Percentiles rank a stretch among this genome's conserved stretches.
phyloP scores from a whole-genome alignment of 2,113 vertebrate species.

The Oreochromis spilurus region DNA sequence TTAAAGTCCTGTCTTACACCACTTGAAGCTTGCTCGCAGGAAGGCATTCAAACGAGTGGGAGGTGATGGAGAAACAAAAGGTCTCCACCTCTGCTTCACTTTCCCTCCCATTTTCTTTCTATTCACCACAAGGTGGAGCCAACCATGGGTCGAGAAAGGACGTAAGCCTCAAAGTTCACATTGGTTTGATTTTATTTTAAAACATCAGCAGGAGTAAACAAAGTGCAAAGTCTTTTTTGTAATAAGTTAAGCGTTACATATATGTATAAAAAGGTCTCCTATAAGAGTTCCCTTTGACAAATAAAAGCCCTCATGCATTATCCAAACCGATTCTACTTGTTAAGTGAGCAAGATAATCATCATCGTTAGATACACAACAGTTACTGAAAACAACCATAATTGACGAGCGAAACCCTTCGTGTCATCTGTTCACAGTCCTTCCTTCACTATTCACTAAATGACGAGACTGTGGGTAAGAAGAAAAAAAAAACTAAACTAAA shows the following conservation, averaged over 20 bases:
- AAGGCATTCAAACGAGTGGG: constrained; percentile 25
- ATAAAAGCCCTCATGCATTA: constrained; percentile 11
- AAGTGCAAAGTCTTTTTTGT: constrained; percentile 27
- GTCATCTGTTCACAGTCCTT: neutral
- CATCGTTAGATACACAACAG: neutral
- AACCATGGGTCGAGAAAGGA: neutral
- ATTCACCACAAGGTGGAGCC: constrained; percentile 62
- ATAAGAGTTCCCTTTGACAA: constrained; percentile 25
- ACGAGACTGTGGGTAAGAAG: neutral
- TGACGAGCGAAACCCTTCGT: neutral
- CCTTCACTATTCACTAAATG: neutral
- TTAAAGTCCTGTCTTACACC: constrained; percentile 45
- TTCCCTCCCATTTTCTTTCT: neutral
- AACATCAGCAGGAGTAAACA: constrained; percentile 19
- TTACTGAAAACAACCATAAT: constrained; percentile 7
- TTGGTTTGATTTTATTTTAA: constrained; percentile 36
- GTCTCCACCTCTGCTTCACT: neutral
- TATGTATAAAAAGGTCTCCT: neutral
- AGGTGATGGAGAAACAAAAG: neutral
- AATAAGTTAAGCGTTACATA: constrained; percentile 44
- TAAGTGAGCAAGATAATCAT: constrained; percentile 28
- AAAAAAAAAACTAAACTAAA: rapidly evolving
- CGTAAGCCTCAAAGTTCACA: neutral
- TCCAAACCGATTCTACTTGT: neutral
- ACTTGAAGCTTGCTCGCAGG: constrained; percentile 14